Base-by-base conservation (phyloP, 1,140 invertebrate genomes). In the Drosophila kurseongensis region DNA sequence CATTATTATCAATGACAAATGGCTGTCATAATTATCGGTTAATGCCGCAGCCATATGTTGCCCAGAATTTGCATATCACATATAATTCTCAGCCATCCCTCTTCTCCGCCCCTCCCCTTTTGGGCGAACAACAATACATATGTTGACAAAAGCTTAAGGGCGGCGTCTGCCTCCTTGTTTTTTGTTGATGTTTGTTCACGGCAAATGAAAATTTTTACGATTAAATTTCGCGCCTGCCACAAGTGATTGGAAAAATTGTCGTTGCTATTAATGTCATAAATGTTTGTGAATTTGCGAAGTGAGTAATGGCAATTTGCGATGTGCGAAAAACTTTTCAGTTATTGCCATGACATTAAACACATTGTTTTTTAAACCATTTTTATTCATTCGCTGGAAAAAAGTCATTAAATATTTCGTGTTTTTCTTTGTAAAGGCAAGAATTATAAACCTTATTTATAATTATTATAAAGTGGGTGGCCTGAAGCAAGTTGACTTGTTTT, bases 1-100 rank as follows among this genome's bases (percentile, higher is more conserved):
- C 61, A 80, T 80, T 83, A 80, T 77, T 82, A 69, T 77, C 58
- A 77, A 75, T 84, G 85, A 89, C 77, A 89, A 84, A 89, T 89
- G 63, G 61, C 42, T 75, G 84, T 74, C 84, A 80, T 89, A 84
- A 89, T 89, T 89, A 89, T 89, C 85, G 80, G 84, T 89, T 84
- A 89, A 89, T 89, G 44, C 62, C 66, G 72, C 52, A 50, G 75
- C 80, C 83, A 86, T 86, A 88, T 89, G 83, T 77, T 82, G 35
- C 36, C 58, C 44, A 55, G 41, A 48, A 89, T 86, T 86, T 88
- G 83, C 79, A 86, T 85, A 88, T 63, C 54, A 67, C 51, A 59
- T 9, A 44, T 67, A 42, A 23, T 50, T 41, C 42, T 27, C 23
- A 2, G 18, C 32, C 44, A 1, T 6, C 32, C 13, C 48, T 44